A percentile compares a stretch with the other conserved stretches of the same genome.
Evolutionary conservation across 92 coral and sea anemone species (phyloP).

Genomic region (Phenganax marumi): DNA sequence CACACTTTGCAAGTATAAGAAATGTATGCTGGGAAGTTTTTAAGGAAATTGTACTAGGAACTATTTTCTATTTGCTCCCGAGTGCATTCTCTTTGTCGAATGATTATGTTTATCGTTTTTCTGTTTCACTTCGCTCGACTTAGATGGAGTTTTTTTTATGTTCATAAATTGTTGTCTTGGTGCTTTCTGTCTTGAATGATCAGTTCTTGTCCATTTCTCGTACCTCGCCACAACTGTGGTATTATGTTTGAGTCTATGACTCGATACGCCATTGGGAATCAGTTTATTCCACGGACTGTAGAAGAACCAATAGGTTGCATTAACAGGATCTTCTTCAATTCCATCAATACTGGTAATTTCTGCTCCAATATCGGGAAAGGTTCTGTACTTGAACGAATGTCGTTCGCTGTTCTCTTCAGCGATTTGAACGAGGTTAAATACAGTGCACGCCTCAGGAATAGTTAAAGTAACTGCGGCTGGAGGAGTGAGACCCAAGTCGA

Average conservation of each 20-base stretch:
- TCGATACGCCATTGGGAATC: constrained; percentile 38
- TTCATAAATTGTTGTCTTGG: constrained; percentile 30
- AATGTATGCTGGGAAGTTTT: too few relatives aligned
- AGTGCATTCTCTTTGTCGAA: not conserved
- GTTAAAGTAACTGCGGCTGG: constrained; percentile 13
- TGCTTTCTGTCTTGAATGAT: constrained; percentile 45
- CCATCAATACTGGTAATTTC: constrained; percentile 35
- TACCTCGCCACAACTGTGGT: constrained; percentile 40
- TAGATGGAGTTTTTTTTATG: constrained; percentile 16
- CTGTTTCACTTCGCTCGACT: not conserved
- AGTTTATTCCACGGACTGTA: constrained; percentile 47
- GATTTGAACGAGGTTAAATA: constrained; percentile 35
- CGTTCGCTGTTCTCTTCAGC: constrained; percentile 38
- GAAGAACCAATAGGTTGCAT: constrained; percentile 40
- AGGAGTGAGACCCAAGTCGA: constrained; percentile 36
- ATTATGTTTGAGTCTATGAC: constrained; percentile 37
- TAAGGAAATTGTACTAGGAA: too few relatives aligned
- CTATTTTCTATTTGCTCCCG: too few relatives aligned
- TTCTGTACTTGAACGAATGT: constrained; percentile 41
- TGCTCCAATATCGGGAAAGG: constrained; percentile 40
- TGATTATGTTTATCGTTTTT: not conserved
- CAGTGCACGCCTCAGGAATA: constrained; percentile 37
- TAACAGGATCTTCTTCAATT: constrained; percentile 37
- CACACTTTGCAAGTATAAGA: too few relatives aligned
- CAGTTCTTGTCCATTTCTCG: constrained; percentile 40